phyloP scores from a whole-genome alignment of 2,113 vertebrate species.

The Ptilonorhynchus violaceus region DNA sequence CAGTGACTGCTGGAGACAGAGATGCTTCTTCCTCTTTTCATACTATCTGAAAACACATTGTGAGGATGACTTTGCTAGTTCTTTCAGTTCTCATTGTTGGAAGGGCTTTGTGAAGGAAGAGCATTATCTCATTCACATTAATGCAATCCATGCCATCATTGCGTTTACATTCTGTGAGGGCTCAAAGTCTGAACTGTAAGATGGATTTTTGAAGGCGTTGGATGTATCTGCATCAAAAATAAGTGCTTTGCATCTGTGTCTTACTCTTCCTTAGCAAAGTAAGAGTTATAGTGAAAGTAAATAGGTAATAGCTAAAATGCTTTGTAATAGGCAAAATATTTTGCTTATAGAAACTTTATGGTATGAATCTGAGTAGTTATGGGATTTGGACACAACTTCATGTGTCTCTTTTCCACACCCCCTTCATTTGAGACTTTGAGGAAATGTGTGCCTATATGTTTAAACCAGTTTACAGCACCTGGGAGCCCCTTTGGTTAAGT shows the following conservation, averaged over 20 bases:
- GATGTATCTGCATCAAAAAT: neutral
- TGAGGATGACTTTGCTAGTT: neutral
- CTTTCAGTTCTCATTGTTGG: neutral
- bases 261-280: neutral
- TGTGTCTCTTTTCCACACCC: accelerated
- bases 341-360: neutral
- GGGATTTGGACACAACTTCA: neutral
- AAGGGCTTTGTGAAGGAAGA: neutral
- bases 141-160: neutral
- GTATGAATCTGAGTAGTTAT: neutral
- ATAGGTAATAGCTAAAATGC: neutral
- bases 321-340: neutral
- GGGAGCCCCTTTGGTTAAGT: neutral
- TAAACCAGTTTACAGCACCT: neutral
- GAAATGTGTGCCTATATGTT: neutral
- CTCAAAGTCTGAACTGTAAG: accelerated
- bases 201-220: neutral
- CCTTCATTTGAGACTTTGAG: neutral
- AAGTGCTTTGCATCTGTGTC: neutral
- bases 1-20: accelerated
- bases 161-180: neutral
- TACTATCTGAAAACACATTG: accelerated
- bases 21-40: neutral
- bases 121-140: neutral
- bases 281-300: neutral